Conservation (phyloP, 2,113 vertebrate genomes). For the Strix uralensis region DNA sequence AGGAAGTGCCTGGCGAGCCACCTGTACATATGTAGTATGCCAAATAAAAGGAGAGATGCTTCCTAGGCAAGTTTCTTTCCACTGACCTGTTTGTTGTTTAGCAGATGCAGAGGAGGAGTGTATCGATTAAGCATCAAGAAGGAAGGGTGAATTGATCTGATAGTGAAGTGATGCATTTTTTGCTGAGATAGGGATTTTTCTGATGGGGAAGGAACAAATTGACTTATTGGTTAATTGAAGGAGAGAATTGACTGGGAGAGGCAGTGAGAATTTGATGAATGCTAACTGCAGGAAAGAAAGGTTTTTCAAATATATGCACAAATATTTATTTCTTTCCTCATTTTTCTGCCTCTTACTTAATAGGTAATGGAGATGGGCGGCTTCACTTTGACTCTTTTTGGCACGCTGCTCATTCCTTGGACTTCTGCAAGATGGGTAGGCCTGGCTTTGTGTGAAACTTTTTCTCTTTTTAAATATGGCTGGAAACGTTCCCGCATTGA, state of each 20-base stretch:
- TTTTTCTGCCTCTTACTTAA: not conserved
- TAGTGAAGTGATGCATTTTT: conserved; percentile 10
- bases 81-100: not conserved
- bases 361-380: not conserved
- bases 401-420: not conserved
- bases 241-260: not conserved
- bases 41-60: not conserved
- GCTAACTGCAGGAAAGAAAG: not conserved
- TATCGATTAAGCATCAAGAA: not conserved
- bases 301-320: not conserved
- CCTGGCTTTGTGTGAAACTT: not conserved
- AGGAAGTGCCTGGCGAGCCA: accelerated
- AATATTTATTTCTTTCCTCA: not conserved
- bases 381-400: not conserved
- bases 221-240: conserved; percentile 54
- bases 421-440: not conserved
- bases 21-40: accelerated
- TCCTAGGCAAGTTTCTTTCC: not conserved
- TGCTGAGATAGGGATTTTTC: conserved; percentile 36
- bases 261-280: not conserved
- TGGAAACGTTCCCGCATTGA: not conserved
- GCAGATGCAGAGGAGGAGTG: not conserved
- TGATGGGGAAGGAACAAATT: not conserved
- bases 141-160: conserved; percentile 39
- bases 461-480: not conserved